Percentiles rank a stretch among this genome's conserved stretches.
These are phyloP conservation scores for Rallus limicola DNA, from an alignment of 2,113 vertebrate genomes.

Conservation along the genomic window DNA sequence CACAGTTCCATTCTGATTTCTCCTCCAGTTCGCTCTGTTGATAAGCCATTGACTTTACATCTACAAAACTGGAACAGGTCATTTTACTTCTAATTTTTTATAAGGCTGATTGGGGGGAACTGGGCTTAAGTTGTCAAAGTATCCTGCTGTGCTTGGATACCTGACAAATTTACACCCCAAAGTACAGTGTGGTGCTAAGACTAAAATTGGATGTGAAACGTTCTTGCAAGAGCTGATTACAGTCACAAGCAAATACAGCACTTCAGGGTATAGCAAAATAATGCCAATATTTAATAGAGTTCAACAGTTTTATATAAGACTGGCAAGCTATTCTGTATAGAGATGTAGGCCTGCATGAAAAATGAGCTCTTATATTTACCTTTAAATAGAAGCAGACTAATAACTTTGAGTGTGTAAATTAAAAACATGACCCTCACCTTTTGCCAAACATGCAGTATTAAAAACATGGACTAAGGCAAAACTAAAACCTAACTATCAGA, in stretches of 20 bases:
- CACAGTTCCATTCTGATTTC: background rate
- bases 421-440: conserved; percentile 46
- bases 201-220: background rate
- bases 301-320: conserved; percentile 8
- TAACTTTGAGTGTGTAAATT: conserved; percentile 32
- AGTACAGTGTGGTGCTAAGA: conserved; percentile 8
- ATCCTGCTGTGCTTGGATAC: conserved; percentile 31
- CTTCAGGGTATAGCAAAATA: background rate
- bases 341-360: conserved; percentile 29
- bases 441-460: background rate
- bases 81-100: conserved; percentile 5
- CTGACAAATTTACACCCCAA: conserved; percentile 54
- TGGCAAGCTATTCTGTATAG: background rate
- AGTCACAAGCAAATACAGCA: conserved; percentile 21
- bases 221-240: conserved; percentile 7
- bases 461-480: conserved; percentile 19
- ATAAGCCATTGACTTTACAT: background rate
- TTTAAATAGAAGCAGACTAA: conserved; percentile 48
- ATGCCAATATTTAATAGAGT: background rate
- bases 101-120: background rate
- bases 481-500: background rate
- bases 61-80: background rate
- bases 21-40: background rate
- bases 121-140: background rate
- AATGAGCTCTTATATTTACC: conserved; percentile 44